These are phyloP conservation scores for Zygaena filipendulae DNA, from an alignment of 2,888 invertebrate species.

Conservation along the genomic window DNA sequence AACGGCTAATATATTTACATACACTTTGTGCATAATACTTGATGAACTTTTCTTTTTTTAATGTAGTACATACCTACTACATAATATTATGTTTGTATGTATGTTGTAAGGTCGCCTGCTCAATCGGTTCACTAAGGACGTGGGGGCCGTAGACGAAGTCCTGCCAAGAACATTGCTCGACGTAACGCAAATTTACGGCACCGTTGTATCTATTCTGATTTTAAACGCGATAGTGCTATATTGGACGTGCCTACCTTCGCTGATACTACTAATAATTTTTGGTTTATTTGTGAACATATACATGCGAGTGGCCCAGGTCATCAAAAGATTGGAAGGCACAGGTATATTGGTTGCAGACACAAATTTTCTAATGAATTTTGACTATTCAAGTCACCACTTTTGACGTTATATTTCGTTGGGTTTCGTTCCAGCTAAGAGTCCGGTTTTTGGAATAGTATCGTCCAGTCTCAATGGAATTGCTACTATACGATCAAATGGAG, in stretches of 20 bases:
- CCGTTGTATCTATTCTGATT: constrained; percentile 64
- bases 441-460: constrained; percentile 82
- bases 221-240: constrained; percentile 72
- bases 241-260: constrained; percentile 68
- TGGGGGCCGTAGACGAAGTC: constrained; percentile 83
- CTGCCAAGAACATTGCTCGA: constrained; percentile 77
- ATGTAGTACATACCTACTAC: no score
- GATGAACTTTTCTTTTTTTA: no score
- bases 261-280: constrained; percentile 67
- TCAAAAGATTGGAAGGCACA: constrained; percentile 71
- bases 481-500: constrained; percentile 78
- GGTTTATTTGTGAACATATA: constrained; percentile 70
- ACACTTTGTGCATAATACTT: no score
- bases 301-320: constrained; percentile 74
- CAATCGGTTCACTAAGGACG: constrained; percentile 85
- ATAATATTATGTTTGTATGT: no score
- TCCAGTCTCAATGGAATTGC: constrained; percentile 79
- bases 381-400: no score
- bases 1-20: no score
- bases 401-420: no score
- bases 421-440: constrained; percentile 80
- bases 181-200: constrained; percentile 67
- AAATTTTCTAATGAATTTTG: no score
- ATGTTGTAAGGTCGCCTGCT: constrained; percentile 77
- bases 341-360: no score